Evolutionary conservation across 2,113 vertebrate genomes (phyloP).

Genomic region (Falcunculus frontatus): DNA sequence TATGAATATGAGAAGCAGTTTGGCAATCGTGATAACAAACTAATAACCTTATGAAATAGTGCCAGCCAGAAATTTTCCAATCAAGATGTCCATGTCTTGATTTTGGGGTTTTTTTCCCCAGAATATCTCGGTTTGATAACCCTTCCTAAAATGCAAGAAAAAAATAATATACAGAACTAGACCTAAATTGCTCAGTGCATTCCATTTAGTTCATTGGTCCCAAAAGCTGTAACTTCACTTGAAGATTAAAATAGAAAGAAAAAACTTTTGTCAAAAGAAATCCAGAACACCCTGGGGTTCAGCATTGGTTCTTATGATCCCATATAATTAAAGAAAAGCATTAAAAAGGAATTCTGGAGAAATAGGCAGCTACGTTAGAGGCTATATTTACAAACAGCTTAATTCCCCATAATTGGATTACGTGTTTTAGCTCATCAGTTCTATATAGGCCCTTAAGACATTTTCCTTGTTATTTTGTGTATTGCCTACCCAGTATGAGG

Average conservation of each 20-base stretch:
- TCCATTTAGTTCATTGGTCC: not conserved
- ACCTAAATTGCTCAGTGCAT: rapidly evolving
- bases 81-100: not conserved
- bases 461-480: not conserved
- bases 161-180: not conserved
- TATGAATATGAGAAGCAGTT: not conserved
- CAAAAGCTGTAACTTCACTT: not conserved
- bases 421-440: rapidly evolving
- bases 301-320: not conserved
- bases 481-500: not conserved
- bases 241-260: not conserved
- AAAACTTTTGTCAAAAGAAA: not conserved
- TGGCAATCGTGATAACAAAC: not conserved
- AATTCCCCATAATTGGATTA: not conserved
- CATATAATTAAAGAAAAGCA: not conserved
- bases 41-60: not conserved
- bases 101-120: not conserved
- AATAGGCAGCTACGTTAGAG: not conserved
- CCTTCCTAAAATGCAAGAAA: not conserved
- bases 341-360: not conserved
- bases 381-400: not conserved
- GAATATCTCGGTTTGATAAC: not conserved
- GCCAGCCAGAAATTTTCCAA: not conserved
- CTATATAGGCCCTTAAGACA: not conserved
- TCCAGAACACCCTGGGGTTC: not conserved